Percentiles rank a stretch among this genome's conserved stretches.
Conservation (phyloP, 1,140 invertebrate genomes). For the Venturia canescens region DNA sequence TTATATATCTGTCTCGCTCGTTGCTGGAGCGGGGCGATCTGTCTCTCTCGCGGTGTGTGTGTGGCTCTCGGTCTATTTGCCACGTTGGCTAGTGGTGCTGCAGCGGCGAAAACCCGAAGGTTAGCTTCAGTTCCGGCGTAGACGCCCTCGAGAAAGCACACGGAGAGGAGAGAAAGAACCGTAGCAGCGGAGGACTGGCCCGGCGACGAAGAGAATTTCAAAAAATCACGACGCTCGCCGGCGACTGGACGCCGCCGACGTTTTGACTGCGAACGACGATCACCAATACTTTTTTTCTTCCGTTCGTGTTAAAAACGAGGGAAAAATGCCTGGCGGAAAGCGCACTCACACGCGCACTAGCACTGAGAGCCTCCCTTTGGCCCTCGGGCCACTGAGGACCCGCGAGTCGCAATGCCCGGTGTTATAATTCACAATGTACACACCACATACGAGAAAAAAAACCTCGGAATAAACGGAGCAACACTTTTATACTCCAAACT, state of each 20-base stretch:
- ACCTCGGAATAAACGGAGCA: not conserved
- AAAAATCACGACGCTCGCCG: not conserved
- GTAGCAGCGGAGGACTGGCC: not conserved
- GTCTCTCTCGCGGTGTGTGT: slow-evolving; percentile 4
- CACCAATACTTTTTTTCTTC: not conserved
- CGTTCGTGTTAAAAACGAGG: not conserved
- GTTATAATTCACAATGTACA: slow-evolving; percentile 1
- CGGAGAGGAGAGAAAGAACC: not conserved
- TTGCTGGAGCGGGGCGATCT: not conserved
- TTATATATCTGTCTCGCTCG: slow-evolving; percentile 14
- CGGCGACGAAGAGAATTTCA: not conserved
- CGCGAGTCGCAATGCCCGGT: too few relatives aligned
- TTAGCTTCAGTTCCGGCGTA: slow-evolving; percentile 34
- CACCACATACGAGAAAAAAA: slow-evolving; percentile 6
- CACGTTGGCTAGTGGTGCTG: slow-evolving; percentile 4
- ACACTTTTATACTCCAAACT: not conserved
- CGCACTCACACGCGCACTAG: not conserved
- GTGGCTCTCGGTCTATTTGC: not conserved
- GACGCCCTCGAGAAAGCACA: slow-evolving; percentile 37
- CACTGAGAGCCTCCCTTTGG: not conserved
- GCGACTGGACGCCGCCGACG: slow-evolving; percentile 14
- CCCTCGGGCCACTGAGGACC: not conserved
- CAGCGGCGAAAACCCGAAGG: slow-evolving; percentile 13
- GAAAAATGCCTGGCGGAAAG: not conserved
- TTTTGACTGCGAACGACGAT: not conserved